Base-by-base conservation (phyloP, 2,888 invertebrate species). In the Nymphalis urticae region DNA sequence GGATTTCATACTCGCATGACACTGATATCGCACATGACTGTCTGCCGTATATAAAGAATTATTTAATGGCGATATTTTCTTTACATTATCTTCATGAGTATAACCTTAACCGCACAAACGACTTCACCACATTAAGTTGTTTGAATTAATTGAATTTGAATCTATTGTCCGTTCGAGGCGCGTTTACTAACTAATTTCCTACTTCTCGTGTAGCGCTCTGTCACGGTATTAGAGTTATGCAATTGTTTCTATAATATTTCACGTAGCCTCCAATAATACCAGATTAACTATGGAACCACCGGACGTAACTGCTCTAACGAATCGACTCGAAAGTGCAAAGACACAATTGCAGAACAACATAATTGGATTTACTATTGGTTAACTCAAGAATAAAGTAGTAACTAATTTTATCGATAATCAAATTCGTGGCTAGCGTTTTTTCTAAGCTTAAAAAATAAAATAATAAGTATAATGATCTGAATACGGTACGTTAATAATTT, bases 161-260 rank as follows among this genome's bases (percentile, higher is more conserved):
- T 50, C 66, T 69, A 64, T 66, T 42, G 56, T 67, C 32, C 64
- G 65, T 72, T 70, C 70, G 68, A 72, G 53, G 64, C 62, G 62
- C 63, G 68, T 71, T 73, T 66, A 60, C 62, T 21, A 62, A 62
- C 70, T 66, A 64, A 66, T 64, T 69, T 64, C 59, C 67, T 64
- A 66, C 53, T 67, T 56, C 54, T 50, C 62, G 36, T 64, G 62
- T 61, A 56, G 54, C 32, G 58, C 24, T 64, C 56, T 64, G 61
- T 70, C 68, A 69, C 66, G 62, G 65, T 62, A 62, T 66, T 71
- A 68, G 64, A 62, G 65, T 76, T 76, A 73, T 75, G 75, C 73
- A 79, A 80, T 63, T 64, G 66, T 69, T 74, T 73, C 72, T 74
- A 66, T 73, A 72, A 70, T 72, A 62, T 70, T 56, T 56, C 56